Evolutionary conservation across 1,140 invertebrate genomes (phyloP).

Genomic region (Hyles vespertilio): DNA sequence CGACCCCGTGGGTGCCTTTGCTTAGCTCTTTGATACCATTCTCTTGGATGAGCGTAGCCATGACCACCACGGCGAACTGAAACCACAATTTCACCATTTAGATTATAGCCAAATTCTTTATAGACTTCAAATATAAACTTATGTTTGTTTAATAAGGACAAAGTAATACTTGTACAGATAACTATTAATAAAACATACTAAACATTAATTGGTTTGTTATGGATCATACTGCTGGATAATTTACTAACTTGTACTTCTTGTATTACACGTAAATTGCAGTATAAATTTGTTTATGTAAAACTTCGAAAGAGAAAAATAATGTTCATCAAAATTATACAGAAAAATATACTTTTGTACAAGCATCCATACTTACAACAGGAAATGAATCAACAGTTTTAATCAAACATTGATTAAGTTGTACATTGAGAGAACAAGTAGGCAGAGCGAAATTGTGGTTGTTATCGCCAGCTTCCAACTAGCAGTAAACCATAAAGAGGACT

Average conservation of each 20-base stretch:
- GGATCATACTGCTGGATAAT: too few species aligned
- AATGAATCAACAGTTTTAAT: constrained; percentile 51
- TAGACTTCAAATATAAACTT: background rate
- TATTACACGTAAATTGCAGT: too few species aligned
- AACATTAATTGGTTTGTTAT: too few species aligned
- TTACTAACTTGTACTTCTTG: too few species aligned
- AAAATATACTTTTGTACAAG: too few species aligned
- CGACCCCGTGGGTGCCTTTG: constrained; percentile 78
- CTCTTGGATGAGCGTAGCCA: constrained; percentile 85
- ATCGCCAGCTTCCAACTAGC: constrained; percentile 39
- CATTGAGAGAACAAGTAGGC: constrained; percentile 26
- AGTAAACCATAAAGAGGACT: constrained; percentile 60
- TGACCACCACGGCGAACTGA: constrained; percentile 69
- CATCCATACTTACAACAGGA: constrained; percentile 17
- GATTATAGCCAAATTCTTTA: constrained; percentile 1
- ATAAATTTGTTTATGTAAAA: too few species aligned
- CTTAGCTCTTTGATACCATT: constrained; percentile 82
- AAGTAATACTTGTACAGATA: background rate
- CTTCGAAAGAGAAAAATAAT: too few species aligned
- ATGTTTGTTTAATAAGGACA: background rate
- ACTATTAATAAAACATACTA: too few species aligned
- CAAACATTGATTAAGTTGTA: constrained; percentile 50
- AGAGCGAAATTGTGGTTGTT: constrained; percentile 29
- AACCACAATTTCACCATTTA: constrained; percentile 20
- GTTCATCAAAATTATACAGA: too few species aligned